Base-by-base conservation (phyloP, 2,797 vertebrate genomes). In the Mus caroli region DNA sequence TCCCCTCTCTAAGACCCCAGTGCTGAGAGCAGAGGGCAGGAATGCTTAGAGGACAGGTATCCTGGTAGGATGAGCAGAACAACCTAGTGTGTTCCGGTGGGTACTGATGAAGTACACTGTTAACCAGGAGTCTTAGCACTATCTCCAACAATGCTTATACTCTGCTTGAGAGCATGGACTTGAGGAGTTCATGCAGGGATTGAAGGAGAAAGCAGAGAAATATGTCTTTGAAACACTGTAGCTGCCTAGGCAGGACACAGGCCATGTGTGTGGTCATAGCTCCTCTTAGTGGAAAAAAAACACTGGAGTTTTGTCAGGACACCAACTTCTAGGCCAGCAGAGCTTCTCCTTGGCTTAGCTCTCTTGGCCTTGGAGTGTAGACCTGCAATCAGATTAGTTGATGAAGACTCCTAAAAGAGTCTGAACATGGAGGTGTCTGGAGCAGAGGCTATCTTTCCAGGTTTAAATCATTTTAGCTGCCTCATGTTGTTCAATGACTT, bases 311-410 rank as follows among this genome's bases (percentile, higher is more conserved):
- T 84, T 34, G 34, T 34, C 17, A 46, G 6, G 46, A 71, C 52
- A 87, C 19, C 43, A 73, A 40, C 24, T 60, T 40, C n/a, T 3
- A 46, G 34, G 26, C 24, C 60, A 24, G 37, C 15, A 15, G 62
- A 92, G 37, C 2, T 43, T 84, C 40, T 56, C 2, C 6, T 95
- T 56, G 6, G 71, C 54, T 82, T 91, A 31, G n/a, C 34, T 91
- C 20, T 86, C 54, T 15, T 91, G 67, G 11, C 9, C 43, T 89
- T 56, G 19, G 22, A 75, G 31, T 85, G 83, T 85, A 85, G 46
- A 93, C 24, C 52, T 88, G 43, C 37, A 17, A 52, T 69, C 40
- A 78, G 20, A 54, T 96, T 90, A 43, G n/a, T 28, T 80, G 76
- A 50, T 86, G 85, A 84, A 19, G 4, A 88, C 31, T 77, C 43